Percentiles rank a stretch among this genome's conserved stretches.
Evolutionary conservation across 2,888 invertebrate species (phyloP).

Genomic region (Ceriagrion tenellum): DNA sequence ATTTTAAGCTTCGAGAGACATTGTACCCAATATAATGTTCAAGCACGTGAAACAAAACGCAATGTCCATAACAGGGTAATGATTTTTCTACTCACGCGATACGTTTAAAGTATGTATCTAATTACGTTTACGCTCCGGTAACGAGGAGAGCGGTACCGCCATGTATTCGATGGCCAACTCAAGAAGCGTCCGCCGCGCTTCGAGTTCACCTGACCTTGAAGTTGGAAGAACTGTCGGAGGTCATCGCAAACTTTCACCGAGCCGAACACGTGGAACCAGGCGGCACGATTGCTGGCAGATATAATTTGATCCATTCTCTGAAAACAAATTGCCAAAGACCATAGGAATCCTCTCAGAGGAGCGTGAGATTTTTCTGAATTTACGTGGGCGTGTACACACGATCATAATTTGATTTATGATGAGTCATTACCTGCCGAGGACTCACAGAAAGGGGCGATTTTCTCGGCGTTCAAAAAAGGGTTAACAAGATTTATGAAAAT

Average conservation of each 20-base stretch:
- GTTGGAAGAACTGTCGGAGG: not conserved
- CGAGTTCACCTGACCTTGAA: constrained; percentile 5
- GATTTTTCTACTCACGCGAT: not conserved
- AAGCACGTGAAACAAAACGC: no score
- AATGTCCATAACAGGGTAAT: no score
- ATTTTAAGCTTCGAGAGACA: no score
- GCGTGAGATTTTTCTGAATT: not conserved
- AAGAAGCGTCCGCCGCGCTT: not conserved
- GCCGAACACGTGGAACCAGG: not conserved
- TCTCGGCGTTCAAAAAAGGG: not conserved
- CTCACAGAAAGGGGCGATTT: not conserved
- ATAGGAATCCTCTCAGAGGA: not conserved
- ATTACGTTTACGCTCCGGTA: not conserved
- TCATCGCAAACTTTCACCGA: not conserved
- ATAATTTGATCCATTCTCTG: not conserved
- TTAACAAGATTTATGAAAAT: not conserved
- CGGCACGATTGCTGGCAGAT: not conserved
- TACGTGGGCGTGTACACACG: not conserved
- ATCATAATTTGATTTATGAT: not conserved
- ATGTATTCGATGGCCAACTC: not conserved
- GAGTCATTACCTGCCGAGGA: not conserved
- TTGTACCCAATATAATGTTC: no score
- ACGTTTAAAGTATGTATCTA: no score
- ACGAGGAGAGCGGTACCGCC: not conserved
- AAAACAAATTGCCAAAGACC: not conserved